phyloP scores from a whole-genome alignment of 2,888 invertebrate genomes.

The Leptothorax acervorum region DNA sequence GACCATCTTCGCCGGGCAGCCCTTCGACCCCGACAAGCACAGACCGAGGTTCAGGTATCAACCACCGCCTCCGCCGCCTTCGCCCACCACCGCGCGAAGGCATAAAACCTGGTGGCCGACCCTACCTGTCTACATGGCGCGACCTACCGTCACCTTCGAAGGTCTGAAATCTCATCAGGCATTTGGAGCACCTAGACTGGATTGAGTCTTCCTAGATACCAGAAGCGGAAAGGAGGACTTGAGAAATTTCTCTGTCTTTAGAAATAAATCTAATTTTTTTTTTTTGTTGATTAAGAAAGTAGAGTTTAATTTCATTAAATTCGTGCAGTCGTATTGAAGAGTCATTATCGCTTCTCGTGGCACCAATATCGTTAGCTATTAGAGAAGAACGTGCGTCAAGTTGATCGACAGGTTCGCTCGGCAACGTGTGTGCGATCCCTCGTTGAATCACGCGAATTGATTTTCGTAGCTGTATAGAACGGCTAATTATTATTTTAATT shows the following conservation, averaged over 20 bases:
- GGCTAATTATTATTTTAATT: slow-evolving; percentile 79
- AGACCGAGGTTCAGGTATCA: slow-evolving; percentile 92
- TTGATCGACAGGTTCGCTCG: slow-evolving; percentile 55
- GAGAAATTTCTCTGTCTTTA: slow-evolving; percentile 17
- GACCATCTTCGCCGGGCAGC: slow-evolving; percentile 88
- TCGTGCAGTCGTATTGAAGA: neutral
- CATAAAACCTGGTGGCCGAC: slow-evolving; percentile 86
- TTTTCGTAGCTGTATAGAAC: slow-evolving; percentile 60
- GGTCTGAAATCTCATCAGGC: slow-evolving; percentile 86
- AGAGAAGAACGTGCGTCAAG: slow-evolving; percentile 47
- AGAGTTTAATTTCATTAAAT: slow-evolving; percentile 5
- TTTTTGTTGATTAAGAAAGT: neutral
- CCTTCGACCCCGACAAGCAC: slow-evolving; percentile 92
- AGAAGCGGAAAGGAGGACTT: neutral
- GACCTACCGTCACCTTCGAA: slow-evolving; percentile 92
- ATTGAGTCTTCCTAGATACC: slow-evolving; percentile 1
- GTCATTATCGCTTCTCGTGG: slow-evolving; percentile 33
- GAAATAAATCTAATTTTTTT: neutral
- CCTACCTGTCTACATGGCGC: slow-evolving; percentile 86
- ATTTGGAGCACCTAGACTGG: neutral
- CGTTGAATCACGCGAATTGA: slow-evolving; percentile 46
- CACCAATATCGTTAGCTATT: slow-evolving; percentile 79
- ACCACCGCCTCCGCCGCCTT: slow-evolving; percentile 88
- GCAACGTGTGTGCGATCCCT: slow-evolving; percentile 39
- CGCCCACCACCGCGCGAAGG: slow-evolving; percentile 86